Evolutionary conservation across 1,140 invertebrate genomes (phyloP).

Genomic region (Carcinoscorpius rotundicauda): DNA sequence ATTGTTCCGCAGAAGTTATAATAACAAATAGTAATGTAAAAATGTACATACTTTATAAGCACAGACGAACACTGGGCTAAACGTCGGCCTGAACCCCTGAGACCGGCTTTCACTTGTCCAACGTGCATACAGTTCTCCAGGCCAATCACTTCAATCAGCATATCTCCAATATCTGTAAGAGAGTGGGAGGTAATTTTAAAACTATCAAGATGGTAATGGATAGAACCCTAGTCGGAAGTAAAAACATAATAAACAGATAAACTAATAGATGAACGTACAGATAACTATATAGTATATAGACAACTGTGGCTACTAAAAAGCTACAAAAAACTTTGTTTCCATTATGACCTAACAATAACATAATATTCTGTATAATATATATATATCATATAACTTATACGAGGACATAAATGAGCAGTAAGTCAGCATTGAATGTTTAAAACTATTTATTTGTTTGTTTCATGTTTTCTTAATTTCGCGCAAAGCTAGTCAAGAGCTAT

Average conservation of each 20-base stretch:
- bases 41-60: constrained; percentile 48
- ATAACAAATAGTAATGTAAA: constrained; percentile 2
- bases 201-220: too few relatives aligned
- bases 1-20: constrained; percentile 4
- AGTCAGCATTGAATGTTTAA: too few relatives aligned
- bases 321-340: neutral
- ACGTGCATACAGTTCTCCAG: constrained; percentile 92
- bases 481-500: too few relatives aligned
- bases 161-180: constrained; percentile 82
- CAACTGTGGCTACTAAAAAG: neutral
- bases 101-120: constrained; percentile 87
- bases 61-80: constrained; percentile 88
- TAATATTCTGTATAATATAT: neutral
- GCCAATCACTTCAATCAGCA: constrained; percentile 89
- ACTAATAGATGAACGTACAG: constrained; percentile 2
- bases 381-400: too few relatives aligned
- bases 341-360: neutral
- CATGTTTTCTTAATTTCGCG: too few relatives aligned
- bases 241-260: too few relatives aligned
- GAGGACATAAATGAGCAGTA: too few relatives aligned
- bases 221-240: too few relatives aligned
- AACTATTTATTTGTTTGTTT: too few relatives aligned
- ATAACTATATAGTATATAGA: constrained; percentile 4
- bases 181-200: constrained; percentile 4
- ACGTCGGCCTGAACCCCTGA: constrained; percentile 67